Conservation (phyloP, 92 coral and sea anemone species). For the Hydrozoanthus gracilis region DNA sequence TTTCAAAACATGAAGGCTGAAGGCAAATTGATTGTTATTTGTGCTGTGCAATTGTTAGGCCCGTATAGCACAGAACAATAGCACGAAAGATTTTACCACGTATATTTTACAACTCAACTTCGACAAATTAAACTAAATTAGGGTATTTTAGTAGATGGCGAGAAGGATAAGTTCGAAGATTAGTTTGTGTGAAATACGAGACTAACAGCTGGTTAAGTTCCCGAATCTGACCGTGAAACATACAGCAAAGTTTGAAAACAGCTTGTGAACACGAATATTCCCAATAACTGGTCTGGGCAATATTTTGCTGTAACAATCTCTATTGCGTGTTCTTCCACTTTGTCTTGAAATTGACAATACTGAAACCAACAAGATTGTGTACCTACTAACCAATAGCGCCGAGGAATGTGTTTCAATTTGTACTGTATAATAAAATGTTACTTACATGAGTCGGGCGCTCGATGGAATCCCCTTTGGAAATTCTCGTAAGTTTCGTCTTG, state of each 20-base stretch:
- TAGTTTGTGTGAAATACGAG: slow-evolving; percentile 26
- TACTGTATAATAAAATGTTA: slow-evolving; percentile 30
- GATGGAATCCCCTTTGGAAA: slow-evolving; percentile 54
- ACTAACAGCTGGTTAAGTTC: slow-evolving; percentile 25
- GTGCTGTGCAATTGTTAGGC: slow-evolving; percentile 34
- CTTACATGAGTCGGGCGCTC: slow-evolving; percentile 23
- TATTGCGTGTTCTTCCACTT: not conserved
- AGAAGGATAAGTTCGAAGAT: slow-evolving; percentile 31
- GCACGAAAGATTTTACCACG: not conserved
- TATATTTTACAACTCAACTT: slow-evolving; percentile 1
- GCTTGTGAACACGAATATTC: slow-evolving; percentile 29
- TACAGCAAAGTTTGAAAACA: slow-evolving; percentile 19
- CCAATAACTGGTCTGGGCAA: not conserved
- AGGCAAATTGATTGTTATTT: slow-evolving; percentile 26
- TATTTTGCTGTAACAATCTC: not conserved
- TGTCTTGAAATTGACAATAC: slow-evolving; percentile 20
- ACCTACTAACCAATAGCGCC: not conserved
- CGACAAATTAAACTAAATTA: slow-evolving; percentile 24
- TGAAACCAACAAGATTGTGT: slow-evolving; percentile 4
- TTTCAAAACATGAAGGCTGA: slow-evolving; percentile 42
- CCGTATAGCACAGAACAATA: slow-evolving; percentile 34
- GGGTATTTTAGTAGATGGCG: slow-evolving; percentile 31
- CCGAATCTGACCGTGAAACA: slow-evolving; percentile 25
- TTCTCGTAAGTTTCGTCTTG: slow-evolving; percentile 14
- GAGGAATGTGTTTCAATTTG: slow-evolving; percentile 29